phyloP scores from a whole-genome alignment of 2,797 vertebrate genomes.

The Protosalanx chinensis region DNA sequence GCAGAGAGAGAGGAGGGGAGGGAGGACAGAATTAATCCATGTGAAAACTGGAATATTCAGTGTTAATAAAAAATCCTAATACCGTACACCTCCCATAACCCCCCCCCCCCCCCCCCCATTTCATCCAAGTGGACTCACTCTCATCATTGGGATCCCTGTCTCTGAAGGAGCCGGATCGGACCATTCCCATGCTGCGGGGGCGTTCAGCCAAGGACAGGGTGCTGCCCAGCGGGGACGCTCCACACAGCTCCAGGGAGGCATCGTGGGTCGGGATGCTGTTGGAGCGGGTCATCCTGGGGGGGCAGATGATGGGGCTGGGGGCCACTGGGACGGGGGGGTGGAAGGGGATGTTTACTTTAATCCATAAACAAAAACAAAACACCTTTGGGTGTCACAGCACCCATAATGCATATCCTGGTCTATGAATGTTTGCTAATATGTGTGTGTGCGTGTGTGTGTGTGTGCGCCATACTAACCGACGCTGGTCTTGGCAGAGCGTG shows the following conservation, averaged over 20 bases:
- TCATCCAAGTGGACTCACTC: constrained; percentile 68
- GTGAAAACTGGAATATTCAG: neutral
- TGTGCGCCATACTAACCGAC: constrained; percentile 73
- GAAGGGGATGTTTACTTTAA: constrained; percentile 1
- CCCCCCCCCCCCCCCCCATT: neutral
- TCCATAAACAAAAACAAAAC: too few relatives aligned
- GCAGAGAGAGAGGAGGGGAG: constrained; percentile 32
- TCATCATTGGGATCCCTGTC: constrained; percentile 84
- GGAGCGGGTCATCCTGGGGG: constrained; percentile 91
- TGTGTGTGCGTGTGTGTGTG: neutral
- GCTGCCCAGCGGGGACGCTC: constrained; percentile 87
- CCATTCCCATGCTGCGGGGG: constrained; percentile 91
- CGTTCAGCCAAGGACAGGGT: constrained; percentile 90
- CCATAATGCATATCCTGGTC: too few relatives aligned
- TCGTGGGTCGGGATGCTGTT: constrained; percentile 97
- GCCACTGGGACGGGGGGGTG: constrained; percentile 60
- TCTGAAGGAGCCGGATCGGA: constrained; percentile 92
- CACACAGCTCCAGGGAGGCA: constrained; percentile 86
- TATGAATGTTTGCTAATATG: neutral
- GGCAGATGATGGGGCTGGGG: constrained; percentile 72
- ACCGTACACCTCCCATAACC: neutral
- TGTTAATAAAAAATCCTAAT: neutral
- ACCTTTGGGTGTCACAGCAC: too few relatives aligned
- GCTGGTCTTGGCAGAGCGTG: constrained; percentile 76
- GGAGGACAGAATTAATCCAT: neutral